Conservation (phyloP, 2,113 vertebrate species). For the human region DNA sequence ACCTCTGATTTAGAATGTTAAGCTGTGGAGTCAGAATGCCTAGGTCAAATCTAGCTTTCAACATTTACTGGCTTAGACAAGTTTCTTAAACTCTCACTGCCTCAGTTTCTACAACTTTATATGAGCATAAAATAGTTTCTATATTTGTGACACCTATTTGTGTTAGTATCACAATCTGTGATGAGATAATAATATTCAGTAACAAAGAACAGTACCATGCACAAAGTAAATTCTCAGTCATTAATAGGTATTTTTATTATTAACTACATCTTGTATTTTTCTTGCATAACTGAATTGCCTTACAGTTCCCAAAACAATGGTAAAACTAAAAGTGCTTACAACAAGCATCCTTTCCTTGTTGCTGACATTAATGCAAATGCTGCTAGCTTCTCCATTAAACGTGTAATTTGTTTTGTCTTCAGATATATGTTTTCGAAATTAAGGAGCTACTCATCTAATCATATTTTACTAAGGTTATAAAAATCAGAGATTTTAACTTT, state of each 20-base stretch:
- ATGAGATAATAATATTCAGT: not conserved
- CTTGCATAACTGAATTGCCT: not conserved
- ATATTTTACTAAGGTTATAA: slow-evolving; percentile 11
- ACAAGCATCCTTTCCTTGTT: not conserved
- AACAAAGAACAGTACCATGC: not conserved
- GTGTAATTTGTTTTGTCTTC: not conserved
- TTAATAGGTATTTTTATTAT: slow-evolving; percentile 11
- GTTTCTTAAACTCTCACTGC: not conserved
- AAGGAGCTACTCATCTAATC: not conserved
- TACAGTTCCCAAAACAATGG: not conserved
- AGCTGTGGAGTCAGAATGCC: not conserved
- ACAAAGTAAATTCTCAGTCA: slow-evolving; percentile 4
- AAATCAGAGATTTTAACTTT: not conserved
- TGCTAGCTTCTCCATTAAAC: not conserved
- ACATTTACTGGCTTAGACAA: not conserved
- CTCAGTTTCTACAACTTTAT: not conserved
- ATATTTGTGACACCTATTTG: not conserved
- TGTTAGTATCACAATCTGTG: not conserved
- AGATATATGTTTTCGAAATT: not conserved
- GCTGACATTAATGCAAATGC: not conserved
- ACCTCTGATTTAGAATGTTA: not conserved
- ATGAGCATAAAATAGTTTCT: not conserved
- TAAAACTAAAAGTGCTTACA: not conserved
- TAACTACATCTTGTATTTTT: not conserved
- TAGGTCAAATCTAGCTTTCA: slow-evolving; percentile 4